Evolutionary conservation across 2,888 invertebrate genomes (phyloP), one percentile per base, ranked within the genome.

Genomic region (Ophion costatus): DNA sequence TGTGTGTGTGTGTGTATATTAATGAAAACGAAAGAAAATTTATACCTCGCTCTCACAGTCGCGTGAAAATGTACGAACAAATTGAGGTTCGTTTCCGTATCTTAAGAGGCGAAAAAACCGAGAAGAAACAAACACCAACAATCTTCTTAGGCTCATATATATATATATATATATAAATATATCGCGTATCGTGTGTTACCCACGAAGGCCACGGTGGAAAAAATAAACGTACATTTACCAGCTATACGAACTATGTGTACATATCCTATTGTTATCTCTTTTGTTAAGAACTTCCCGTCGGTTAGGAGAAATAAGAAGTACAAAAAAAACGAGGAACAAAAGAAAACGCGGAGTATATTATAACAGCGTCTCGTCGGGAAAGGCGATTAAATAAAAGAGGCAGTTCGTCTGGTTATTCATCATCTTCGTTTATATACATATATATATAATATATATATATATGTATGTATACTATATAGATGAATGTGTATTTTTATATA

Each of bases 311-410:
- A 57, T 38, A 7, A 38, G 38, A 38, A 38, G 38, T 38, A 38
- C 38, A 38, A 5, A 38, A 38, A 38, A 38, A 38, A 71, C 45
- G 38, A 59, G 38, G 42, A 66, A n/a, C 20, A 61, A 57, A 66
- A 76, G n/a, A 38, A 38, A 70, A 71, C 51, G 51, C 24, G 7
- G n/a, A 56, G n/a, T 56, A n/a, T 17, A 56, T 56, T 81, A 71
- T 56, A 56, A 51, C 75, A 56, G 74, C 6, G 78, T 82, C 73
- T 78, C 64, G 66, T 57, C 64, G 79, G 66, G 78, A 64, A 33
- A 86, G 81, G 71, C 63, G 80, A 84, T 84, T 84, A 78, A 82
- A 51, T 17, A 67, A 51, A 75, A 20, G n/a, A 69, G 66, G 56
- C 66, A 64, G 56, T 69, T 33, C 17, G 73, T 42, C 29, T 70